Base-by-base conservation (phyloP, 2,888 invertebrate species). In the Listrodromus nycthemerus region DNA sequence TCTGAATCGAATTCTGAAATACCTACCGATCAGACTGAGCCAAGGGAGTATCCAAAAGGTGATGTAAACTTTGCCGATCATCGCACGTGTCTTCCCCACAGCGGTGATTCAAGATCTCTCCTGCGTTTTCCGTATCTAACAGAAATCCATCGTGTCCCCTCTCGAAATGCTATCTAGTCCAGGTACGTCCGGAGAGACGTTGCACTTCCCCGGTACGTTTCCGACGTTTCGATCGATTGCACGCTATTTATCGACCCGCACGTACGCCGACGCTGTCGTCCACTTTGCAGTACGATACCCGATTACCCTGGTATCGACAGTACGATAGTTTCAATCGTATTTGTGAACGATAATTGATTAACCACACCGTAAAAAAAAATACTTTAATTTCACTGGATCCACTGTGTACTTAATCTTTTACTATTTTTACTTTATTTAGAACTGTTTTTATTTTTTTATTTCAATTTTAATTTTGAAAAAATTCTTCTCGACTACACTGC, bases 41-140 rank as follows among this genome's bases (percentile, higher is more conserved):
- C 92, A 92, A 86, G 89, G 90, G 87, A 92, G 87, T 87, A 92
- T 91, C 90, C 91, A 93, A 87, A 92, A 87, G 84, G 89, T 86
- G 69, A 91, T 85, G 48, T 91, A 77, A 84, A 91, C 79, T 91
- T 92, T 92, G 89, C 90, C 89, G 86, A 91, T 91, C 93, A 93
- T 93, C 91, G 90, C 93, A 91, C 90, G 89, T 66, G 24, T 41
- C 55, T 75, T 76, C 69, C 63, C 79, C 69, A 30, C 50, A 30
- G 21, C 76, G 65, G 50, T 48, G 27, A 45, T 52, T 71, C 50
- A 69, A n/a, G 45, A 63, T 83, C 71, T 50, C 80, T 65, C 48
- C 52, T 50, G 21, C 30, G 6, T 21, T 19, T 66, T 21, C 58
- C 37, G 52, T 30, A 41, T 75, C 65, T 76, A 84, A 76, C 71